Conservation (phyloP, 2,888 invertebrate species). For the Aspidapion aeneum region DNA sequence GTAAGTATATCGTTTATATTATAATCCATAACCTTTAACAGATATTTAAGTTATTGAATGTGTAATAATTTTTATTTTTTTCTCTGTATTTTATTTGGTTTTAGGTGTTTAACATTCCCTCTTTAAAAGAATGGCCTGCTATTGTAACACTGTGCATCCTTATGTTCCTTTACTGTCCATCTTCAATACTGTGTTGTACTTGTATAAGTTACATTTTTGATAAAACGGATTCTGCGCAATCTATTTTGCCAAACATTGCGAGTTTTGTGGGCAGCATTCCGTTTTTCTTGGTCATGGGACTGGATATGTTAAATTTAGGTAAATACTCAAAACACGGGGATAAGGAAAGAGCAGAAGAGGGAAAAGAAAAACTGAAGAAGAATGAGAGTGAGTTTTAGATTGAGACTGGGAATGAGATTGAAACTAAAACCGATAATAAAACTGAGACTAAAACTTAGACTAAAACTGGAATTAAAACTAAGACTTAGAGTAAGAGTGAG, state of each 20-base stretch:
- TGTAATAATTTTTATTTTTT: too few species aligned
- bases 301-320: slow-evolving; percentile 72
- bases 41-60: too few species aligned
- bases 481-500: too few species aligned
- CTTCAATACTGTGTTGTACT: slow-evolving; percentile 72
- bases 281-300: slow-evolving; percentile 65
- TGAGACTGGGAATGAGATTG: too few species aligned
- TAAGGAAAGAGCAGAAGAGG: not conserved
- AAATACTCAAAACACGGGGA: slow-evolving; percentile 39
- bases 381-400: too few species aligned
- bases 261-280: slow-evolving; percentile 74
- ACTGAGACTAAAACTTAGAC: too few species aligned
- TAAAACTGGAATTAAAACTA: too few species aligned
- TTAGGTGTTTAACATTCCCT: slow-evolving; percentile 62
- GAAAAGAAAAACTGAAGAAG: too few species aligned
- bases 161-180: slow-evolving; percentile 68
- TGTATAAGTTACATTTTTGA: slow-evolving; percentile 77
- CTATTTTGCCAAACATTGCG: slow-evolving; percentile 72
- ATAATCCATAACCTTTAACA: too few species aligned
- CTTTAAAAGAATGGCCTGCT: slow-evolving; percentile 66
- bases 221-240: slow-evolving; percentile 78
- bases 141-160: slow-evolving; percentile 64
- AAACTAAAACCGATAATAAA: too few species aligned
- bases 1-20: slow-evolving; percentile 21
- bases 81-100: too few species aligned